A percentile compares a stretch with the other conserved stretches of the same genome.
Conservation (phyloP, 2,888 invertebrate genomes). For the Brenthis hecate region DNA sequence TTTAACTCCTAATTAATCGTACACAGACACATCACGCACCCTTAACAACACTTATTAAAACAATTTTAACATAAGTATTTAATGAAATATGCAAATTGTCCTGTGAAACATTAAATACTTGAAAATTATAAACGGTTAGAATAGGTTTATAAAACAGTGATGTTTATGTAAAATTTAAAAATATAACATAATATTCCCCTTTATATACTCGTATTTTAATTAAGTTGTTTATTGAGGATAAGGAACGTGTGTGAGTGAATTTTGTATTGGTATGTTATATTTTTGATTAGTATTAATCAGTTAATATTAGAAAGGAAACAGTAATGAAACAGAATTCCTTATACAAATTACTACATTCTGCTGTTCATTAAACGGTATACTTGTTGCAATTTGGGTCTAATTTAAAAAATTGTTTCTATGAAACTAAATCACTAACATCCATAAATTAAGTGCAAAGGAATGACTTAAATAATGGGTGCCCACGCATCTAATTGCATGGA, state of each 20-base stretch:
- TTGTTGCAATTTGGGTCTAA: conserved; percentile 11
- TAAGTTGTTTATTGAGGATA: too few species aligned
- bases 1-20: conserved; percentile 49
- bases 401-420: conserved; percentile 20
- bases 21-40: conserved; percentile 45
- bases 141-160: too few species aligned
- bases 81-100: conserved; percentile 18
- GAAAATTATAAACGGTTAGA: too few species aligned
- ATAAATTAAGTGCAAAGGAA: conserved; percentile 38
- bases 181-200: too few species aligned
- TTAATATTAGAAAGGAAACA: conserved; percentile 22
- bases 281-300: conserved; percentile 19
- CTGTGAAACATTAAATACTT: conserved; percentile 16
- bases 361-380: conserved; percentile 16
- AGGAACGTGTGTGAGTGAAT: too few species aligned
- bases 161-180: too few species aligned
- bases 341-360: conserved; percentile 2
- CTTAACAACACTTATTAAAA: conserved; percentile 36
- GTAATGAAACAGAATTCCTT: neutral
- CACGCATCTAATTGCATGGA: conserved; percentile 32
- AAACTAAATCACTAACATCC: conserved; percentile 26
- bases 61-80: conserved; percentile 30
- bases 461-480: conserved; percentile 37
- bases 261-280: conserved; percentile 28
- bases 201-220: too few species aligned